These are phyloP conservation scores for Acanthosepion lycidas DNA, from an alignment of 2,888 invertebrate species.

Conservation along the genomic window DNA sequence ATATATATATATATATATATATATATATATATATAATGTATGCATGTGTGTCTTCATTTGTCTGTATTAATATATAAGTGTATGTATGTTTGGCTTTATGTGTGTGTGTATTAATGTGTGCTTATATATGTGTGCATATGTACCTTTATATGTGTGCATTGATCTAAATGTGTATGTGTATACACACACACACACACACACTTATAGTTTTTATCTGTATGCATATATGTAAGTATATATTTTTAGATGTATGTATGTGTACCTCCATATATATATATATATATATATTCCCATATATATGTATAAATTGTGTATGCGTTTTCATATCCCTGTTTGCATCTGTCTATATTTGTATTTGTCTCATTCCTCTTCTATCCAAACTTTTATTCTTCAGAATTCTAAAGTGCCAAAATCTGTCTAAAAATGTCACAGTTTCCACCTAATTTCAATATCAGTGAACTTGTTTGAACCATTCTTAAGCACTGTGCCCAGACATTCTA, in stretches of 20 bases:
- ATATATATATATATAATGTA: background rate
- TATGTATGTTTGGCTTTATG: background rate
- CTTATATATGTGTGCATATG: background rate
- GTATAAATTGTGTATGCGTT: background rate
- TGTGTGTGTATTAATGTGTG: background rate
- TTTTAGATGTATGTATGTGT: too few relatives aligned
- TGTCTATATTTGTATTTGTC: background rate
- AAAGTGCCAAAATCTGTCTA: background rate
- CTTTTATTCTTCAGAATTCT: background rate
- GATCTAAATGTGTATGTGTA: too few relatives aligned
- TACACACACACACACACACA: too few relatives aligned
- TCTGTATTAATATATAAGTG: background rate
- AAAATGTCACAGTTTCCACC: conserved; percentile 33
- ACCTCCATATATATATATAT: background rate
- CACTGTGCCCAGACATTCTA: conserved; percentile 6
- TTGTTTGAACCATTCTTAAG: conserved; percentile 10
- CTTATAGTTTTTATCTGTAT: background rate
- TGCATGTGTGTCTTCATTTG: background rate
- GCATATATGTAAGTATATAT: background rate
- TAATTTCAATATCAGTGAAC: conserved; percentile 21
- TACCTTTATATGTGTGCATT: background rate
- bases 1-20: background rate
- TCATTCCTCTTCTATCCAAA: background rate
- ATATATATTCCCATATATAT: background rate
- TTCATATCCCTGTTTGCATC: background rate